phyloP scores from a whole-genome alignment of 2,888 invertebrate species.

The Luperina testacea region DNA sequence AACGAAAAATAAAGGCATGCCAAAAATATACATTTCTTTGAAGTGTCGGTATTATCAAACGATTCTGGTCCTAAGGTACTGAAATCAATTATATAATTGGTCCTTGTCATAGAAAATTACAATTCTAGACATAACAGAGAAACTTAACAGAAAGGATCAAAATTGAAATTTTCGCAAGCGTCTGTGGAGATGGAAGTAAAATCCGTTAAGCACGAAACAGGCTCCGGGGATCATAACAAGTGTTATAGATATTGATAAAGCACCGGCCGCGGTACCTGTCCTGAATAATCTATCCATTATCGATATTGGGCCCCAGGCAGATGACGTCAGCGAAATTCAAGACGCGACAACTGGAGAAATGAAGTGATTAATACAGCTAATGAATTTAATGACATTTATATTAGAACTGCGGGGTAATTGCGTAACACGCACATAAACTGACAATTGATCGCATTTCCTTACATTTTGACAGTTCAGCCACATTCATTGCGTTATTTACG shows the following conservation, averaged over 20 bases:
- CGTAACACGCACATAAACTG: neutral
- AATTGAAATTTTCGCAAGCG: neutral
- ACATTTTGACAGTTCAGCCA: neutral
- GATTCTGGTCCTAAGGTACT: neutral
- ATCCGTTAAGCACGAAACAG: constrained; percentile 15
- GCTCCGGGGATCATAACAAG: constrained; percentile 33
- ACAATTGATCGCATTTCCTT: neutral
- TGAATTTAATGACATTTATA: neutral
- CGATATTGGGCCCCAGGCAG: constrained; percentile 22
- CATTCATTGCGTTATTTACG: neutral
- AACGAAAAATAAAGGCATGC: neutral
- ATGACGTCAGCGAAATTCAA: constrained; percentile 23
- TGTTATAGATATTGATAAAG: constrained; percentile 25
- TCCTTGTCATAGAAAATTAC: neutral
- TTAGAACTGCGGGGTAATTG: neutral
- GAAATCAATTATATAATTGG: neutral
- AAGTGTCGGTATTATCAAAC: neutral
- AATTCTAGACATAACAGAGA: neutral
- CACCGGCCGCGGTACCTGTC: constrained; percentile 14
- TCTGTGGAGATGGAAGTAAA: constrained; percentile 12
- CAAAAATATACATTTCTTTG: neutral
- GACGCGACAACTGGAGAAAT: constrained; percentile 5
- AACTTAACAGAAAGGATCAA: neutral
- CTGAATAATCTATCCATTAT: constrained; percentile 52
- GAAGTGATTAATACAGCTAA: constrained; percentile 8